These are phyloP conservation scores for Crenuchus spilurus DNA, from an alignment of 2,797 vertebrate genomes.

Conservation along the genomic window DNA sequence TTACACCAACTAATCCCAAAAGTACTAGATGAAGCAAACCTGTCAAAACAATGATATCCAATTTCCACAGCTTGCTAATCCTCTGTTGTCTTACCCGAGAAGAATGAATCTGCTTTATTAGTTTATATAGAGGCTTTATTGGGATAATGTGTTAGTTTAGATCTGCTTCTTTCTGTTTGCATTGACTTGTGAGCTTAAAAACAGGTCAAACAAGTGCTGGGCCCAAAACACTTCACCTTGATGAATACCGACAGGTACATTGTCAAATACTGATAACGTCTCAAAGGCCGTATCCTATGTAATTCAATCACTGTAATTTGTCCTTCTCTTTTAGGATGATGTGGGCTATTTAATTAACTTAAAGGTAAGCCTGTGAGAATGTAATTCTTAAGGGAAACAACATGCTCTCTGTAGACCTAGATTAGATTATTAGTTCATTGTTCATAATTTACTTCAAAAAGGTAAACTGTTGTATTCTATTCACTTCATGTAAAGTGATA, in stretches of 20 bases:
- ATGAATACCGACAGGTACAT: neutral
- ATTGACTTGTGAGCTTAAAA: neutral
- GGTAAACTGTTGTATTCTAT: too few species aligned
- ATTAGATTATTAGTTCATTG: too few species aligned
- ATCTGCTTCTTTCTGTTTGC: neutral
- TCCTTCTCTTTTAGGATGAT: neutral
- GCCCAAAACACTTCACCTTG: neutral
- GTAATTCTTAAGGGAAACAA: too few species aligned
- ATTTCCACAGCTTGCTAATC: neutral
- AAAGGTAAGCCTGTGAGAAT: neutral
- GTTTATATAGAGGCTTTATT: neutral
- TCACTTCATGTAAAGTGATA: too few species aligned
- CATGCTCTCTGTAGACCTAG: too few species aligned
- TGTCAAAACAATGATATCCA: too few species aligned
- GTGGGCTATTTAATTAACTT: neutral
- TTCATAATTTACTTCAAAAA: too few species aligned
- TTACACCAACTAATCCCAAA: too few species aligned
- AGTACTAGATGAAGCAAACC: too few species aligned
- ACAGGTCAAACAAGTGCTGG: neutral
- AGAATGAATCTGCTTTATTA: neutral
- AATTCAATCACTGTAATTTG: neutral
- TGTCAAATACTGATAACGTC: neutral
- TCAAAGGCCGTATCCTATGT: neutral
- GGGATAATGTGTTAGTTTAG: neutral
- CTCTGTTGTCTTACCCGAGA: neutral